Evolutionary conservation across 1,140 invertebrate genomes (phyloP), one percentile per base, ranked within the genome.

Genomic region (Delia radicum): DNA sequence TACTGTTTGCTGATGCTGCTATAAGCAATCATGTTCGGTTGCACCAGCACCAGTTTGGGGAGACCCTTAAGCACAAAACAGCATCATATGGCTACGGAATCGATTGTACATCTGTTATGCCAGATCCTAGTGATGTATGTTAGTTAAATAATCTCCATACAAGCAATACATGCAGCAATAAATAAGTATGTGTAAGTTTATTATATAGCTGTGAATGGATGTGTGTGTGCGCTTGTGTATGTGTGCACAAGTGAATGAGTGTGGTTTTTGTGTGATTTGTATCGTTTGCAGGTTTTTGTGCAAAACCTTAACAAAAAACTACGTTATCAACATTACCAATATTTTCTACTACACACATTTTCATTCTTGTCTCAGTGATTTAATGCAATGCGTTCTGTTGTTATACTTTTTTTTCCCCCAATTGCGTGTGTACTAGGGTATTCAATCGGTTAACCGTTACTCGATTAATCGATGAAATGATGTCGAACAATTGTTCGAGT

Each of bases 181-280:
- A 10, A 3, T 12, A 33, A 18, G 18, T 21, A 55, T 55, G 15
- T n/a, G n/a, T 48, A 48, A 15, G 18, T 55, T 55, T 55, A 55
- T 55, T 55, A 55, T 55, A 21, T 21, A 21, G 13, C 27, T 65
- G 1, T 31, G 29, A 21, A 24, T 69, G 15, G 8, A 31, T 29
- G 7, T 33, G 63, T 31, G 29, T 69, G 12, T 69, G 3, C 29
- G 37, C 65, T 27, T n/a, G 28, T 29, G 28, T 29, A n/a, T 26
- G 61, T 26, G 6, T 63, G 29, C 37, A 69, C 21, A 33, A 69
- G 31, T 37, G 65, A 33, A 69, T 69, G 65, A 69, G 31, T 69
- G 65, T 33, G 65, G 65, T 69, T 69, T 69, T 33, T 33, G 31
- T 69, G 65, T 69, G 65, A 69, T 69, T 69, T 69, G 65, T 33